Evolutionary conservation across 2,888 invertebrate species (phyloP), one percentile per base, ranked within the genome.

Genomic region (Epistrophella euchroma): DNA sequence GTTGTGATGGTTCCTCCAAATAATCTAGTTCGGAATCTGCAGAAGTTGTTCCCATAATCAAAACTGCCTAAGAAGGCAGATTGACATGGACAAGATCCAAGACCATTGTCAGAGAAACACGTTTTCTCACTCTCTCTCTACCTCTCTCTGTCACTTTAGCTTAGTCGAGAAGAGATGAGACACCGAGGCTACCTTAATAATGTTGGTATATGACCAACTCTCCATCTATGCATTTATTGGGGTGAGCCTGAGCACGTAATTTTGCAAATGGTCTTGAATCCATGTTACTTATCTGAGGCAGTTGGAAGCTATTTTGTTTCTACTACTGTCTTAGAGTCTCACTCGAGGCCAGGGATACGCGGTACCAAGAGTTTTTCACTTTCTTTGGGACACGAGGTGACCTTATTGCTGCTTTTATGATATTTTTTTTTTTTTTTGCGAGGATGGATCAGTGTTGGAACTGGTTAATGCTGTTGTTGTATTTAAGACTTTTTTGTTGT

Each of bases 331-430:
- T 37, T 11, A 0, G n/a, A 52, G 15, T 17, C 37, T 47, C 52
- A 28, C 47, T 13, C 13, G 28, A 11, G 60, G 25, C 52, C 45
- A 40, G 64, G 45, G 64, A 70, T 66, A 70, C n/a, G 32, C 37
- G 50, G 50, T 25, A 50, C 52, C 37, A 40, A 72, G n/a, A 22
- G 50, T 70, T 90, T 90, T 90, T 90, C 90, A 90, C 90, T 90
- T 90, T 90, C 90, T 90, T 90, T 90, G 88, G 88, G 89, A 89
- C 90, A 90, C 90, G 88, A 89, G 89, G 88, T 89, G 90, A 90
- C 90, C 90, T 89, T 90, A 88, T 84, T 88, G 81, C 37, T 60
- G 35, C n/a, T 28, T 22, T 66, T 17, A 13, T 45, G 45, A n/a
- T 58, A 11, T 64, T n/a, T 32, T 22, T 60, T 43, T 73, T 68